Percentiles rank a stretch among this genome's conserved stretches.
Conservation (phyloP, 30 jellyfish, hydroid and myxozoan genomes). For the Pelagia noctiluca region DNA sequence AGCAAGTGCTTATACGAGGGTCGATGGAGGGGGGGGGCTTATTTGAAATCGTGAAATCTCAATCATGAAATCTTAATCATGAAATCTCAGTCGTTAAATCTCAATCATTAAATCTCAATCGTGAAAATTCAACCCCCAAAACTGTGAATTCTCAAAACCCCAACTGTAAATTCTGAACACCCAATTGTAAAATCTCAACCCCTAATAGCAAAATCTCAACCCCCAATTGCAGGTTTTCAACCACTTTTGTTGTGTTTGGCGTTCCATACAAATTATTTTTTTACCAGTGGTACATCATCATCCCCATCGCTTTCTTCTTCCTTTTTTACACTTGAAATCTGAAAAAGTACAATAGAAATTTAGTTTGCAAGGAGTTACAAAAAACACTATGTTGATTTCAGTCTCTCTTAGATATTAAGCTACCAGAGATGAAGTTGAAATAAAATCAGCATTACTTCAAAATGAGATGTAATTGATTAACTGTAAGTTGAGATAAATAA, state of each 20-base stretch:
- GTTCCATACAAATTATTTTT: not conserved
- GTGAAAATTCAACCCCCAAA: not conserved
- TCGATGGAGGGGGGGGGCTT: too few relatives aligned
- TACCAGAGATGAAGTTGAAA: not conserved
- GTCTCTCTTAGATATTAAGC: not conserved
- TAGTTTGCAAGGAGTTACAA: not conserved
- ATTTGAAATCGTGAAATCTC: too few relatives aligned
- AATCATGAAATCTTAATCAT: too few relatives aligned
- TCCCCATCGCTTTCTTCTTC: slow-evolving; percentile 42
- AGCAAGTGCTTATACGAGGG: too few relatives aligned
- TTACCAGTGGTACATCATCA: slow-evolving; percentile 70
- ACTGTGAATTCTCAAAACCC: too few relatives aligned
- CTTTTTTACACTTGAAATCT: slow-evolving; percentile 10
- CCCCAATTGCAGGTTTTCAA: not conserved
- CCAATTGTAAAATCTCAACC: not conserved
- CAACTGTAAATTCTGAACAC: not conserved
- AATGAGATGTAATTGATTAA: not conserved
- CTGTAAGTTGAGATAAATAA: not conserved
- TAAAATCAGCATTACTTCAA: not conserved
- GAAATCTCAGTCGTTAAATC: too few relatives aligned
- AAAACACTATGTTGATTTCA: not conserved
- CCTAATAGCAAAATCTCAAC: not conserved
- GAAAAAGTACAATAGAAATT: not conserved
- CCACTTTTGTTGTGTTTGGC: not conserved
- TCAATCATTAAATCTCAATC: not conserved